Evolutionary conservation across 1,140 invertebrate genomes (phyloP).

Genomic region (Panagrolaimus sp.): DNA sequence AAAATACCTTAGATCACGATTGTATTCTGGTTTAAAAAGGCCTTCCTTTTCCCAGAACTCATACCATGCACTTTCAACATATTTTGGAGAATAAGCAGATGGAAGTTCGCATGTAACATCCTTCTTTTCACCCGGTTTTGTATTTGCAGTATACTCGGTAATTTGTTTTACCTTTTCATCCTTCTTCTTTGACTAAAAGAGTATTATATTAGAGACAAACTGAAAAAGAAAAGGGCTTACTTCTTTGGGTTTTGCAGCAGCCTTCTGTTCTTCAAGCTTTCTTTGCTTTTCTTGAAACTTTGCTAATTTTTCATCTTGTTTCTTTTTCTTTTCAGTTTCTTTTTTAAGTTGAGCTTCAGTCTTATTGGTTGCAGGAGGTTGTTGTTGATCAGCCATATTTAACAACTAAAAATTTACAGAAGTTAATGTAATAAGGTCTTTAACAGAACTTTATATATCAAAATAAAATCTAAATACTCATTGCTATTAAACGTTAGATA

Average conservation of each 20-base stretch:
- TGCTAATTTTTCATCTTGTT: conserved; percentile 53
- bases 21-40: not conserved
- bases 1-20: not conserved
- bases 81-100: not conserved
- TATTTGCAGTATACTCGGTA: conserved; percentile 31
- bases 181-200: conserved; percentile 21
- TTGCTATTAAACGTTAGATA: too few relatives aligned
- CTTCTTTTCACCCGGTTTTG: conserved; percentile 32
- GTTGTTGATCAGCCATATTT: not conserved
- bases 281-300: conserved; percentile 55
- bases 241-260: conserved; percentile 32
- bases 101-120: not conserved
- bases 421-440: too few relatives aligned
- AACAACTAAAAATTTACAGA: too few relatives aligned
- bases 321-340: conserved; percentile 52
- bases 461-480: too few relatives aligned
- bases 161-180: conserved; percentile 34
- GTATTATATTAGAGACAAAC: not conserved
- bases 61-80: conserved; percentile 17
- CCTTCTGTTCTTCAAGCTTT: conserved; percentile 37
- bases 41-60: conserved; percentile 5
- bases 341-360: conserved; percentile 48
- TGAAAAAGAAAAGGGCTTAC: conserved; percentile 19
- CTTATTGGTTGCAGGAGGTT: conserved; percentile 11
- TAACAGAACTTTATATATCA: too few relatives aligned